These are phyloP conservation scores for Sicus ferrugineus DNA, from an alignment of 2,888 invertebrate genomes.

Conservation along the genomic window DNA sequence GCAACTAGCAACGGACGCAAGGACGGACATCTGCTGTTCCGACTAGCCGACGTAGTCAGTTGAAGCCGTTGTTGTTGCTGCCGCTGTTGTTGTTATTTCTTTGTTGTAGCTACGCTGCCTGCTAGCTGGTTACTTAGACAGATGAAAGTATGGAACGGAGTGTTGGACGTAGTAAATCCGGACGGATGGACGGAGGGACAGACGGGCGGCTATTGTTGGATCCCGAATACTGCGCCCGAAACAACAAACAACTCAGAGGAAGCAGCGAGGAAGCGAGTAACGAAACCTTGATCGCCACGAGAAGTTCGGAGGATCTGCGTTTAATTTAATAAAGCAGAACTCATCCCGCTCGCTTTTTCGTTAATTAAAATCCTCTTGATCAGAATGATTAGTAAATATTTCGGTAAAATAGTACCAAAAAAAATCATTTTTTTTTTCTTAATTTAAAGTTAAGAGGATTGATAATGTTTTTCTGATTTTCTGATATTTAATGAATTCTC, in stretches of 20 bases:
- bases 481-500: no score
- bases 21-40: background rate
- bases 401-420: no score
- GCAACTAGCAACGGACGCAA: background rate
- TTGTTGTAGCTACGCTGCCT: slow-evolving; percentile 41
- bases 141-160: slow-evolving; percentile 58
- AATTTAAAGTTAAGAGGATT: no score
- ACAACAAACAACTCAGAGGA: slow-evolving; percentile 4
- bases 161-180: slow-evolving; percentile 41
- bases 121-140: slow-evolving; percentile 55
- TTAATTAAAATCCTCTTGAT: no score
- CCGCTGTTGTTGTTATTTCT: background rate
- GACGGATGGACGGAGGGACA: slow-evolving; percentile 46
- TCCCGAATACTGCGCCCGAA: slow-evolving; percentile 12
- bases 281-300: background rate
- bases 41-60: slow-evolving; percentile 13
- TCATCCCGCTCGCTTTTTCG: no score
- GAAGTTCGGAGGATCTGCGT: background rate
- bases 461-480: no score
- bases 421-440: no score
- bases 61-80: slow-evolving; percentile 5
- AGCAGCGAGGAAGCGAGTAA: background rate
- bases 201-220: slow-evolving; percentile 30
- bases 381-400: no score
- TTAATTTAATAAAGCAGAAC: no score